These are phyloP conservation scores for Xenopus tropicalis DNA, from an alignment of 2,113 vertebrate species.

Conservation along the genomic window DNA sequence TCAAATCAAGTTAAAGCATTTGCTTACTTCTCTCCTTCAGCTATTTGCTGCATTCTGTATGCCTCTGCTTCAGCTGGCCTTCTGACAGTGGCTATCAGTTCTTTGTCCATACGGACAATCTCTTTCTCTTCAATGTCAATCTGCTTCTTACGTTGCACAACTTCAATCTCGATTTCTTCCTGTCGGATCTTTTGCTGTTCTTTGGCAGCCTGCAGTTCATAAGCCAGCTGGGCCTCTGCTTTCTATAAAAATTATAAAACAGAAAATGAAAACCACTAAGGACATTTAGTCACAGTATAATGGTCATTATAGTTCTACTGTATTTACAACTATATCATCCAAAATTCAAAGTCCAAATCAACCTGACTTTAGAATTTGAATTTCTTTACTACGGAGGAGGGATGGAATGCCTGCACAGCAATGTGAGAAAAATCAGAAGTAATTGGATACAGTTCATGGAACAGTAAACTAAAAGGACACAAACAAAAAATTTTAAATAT, in stretches of 20 bases:
- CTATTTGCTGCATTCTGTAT: conserved; percentile 89
- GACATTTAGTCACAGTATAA: too few relatives aligned
- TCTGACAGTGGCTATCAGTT: conserved; percentile 84
- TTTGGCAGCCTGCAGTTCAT: conserved; percentile 89
- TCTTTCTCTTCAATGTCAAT: conserved; percentile 91
- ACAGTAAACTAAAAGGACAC: too few relatives aligned
- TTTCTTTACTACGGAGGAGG: too few relatives aligned
- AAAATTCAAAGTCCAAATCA: too few relatives aligned
- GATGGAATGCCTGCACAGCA: too few relatives aligned
- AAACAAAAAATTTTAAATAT: too few relatives aligned
- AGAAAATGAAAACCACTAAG: too few relatives aligned
- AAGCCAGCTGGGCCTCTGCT: conserved; percentile 91
- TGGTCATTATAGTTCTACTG: too few relatives aligned
- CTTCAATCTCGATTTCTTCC: conserved; percentile 93
- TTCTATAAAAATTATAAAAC: conserved; percentile 69
- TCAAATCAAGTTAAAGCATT: not conserved
- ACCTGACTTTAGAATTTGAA: too few relatives aligned
- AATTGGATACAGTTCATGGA: too few relatives aligned
- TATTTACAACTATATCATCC: too few relatives aligned
- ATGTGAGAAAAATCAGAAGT: too few relatives aligned
- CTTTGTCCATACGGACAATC: conserved; percentile 84
- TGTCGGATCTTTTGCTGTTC: conserved; percentile 98
- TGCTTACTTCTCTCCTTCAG: conserved; percentile 90
- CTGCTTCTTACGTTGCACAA: conserved; percentile 93
- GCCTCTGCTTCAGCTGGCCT: conserved; percentile 89